phyloP scores from a whole-genome alignment of 2,888 invertebrate genomes.

The Drosophila kambysellisi region DNA sequence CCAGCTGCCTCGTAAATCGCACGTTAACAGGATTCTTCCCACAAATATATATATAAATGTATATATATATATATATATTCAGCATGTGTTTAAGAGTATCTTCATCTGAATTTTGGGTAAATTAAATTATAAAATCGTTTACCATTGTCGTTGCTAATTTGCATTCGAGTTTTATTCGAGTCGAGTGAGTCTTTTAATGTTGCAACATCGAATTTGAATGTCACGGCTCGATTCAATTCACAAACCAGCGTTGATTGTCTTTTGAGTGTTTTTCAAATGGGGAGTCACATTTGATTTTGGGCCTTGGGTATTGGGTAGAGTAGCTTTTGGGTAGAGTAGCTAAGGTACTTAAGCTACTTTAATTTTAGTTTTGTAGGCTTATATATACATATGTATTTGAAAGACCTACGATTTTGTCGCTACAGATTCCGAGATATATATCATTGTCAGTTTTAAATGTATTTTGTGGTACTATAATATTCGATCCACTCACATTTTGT shows the following conservation, averaged over 20 bases:
- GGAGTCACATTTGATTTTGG: constrained; percentile 40
- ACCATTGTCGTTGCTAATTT: constrained; percentile 47
- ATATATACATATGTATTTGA: neutral
- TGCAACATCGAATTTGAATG: constrained; percentile 58
- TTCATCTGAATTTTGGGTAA: constrained; percentile 30
- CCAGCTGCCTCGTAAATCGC: constrained; percentile 49
- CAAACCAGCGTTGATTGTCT: constrained; percentile 36
- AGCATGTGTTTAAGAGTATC: constrained; percentile 10
- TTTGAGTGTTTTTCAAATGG: constrained; percentile 31
- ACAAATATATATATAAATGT: neutral
- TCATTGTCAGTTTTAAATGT: neutral
- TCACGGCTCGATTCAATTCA: constrained; percentile 62
- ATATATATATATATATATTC: neutral
- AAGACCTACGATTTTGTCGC: neutral
- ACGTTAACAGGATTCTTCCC: constrained; percentile 16
- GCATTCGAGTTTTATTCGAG: constrained; percentile 39
- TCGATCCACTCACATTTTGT: neutral
- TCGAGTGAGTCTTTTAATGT: constrained; percentile 47
- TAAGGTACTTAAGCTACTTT: neutral
- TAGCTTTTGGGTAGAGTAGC: constrained; percentile 9
- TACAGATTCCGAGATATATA: neutral
- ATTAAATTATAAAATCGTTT: constrained; percentile 60
- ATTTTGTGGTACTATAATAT: neutral
- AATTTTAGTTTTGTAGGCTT: neutral
- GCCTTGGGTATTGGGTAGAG: constrained; percentile 25